phyloP scores from a whole-genome alignment of 2,797 vertebrate genomes.

The Alcedo atthis region DNA sequence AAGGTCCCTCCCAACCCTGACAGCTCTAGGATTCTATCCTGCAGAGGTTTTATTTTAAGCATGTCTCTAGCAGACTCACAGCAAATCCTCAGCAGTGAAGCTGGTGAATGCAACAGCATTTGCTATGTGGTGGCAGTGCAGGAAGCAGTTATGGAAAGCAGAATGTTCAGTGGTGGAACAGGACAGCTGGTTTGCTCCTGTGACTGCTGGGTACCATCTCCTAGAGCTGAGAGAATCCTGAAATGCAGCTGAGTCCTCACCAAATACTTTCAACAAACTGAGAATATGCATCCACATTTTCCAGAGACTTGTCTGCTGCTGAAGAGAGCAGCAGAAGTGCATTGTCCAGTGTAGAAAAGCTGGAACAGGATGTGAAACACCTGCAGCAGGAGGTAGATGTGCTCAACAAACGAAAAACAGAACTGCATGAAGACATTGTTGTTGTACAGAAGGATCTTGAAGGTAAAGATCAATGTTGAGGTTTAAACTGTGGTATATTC shows the following conservation, averaged over 20 bases:
- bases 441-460: slow-evolving; percentile 70
- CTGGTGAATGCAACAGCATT: neutral
- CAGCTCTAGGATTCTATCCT: neutral
- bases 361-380: slow-evolving; percentile 68
- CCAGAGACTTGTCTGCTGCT: slow-evolving; percentile 74
- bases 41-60: neutral
- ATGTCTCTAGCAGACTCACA: neutral
- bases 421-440: slow-evolving; percentile 57
- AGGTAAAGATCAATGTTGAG: slow-evolving; percentile 57
- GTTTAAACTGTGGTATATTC: neutral
- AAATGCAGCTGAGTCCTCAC: neutral
- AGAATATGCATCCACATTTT: neutral
- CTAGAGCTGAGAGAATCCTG: neutral
- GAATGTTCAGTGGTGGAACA: neutral
- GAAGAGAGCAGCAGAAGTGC: slow-evolving; percentile 72
- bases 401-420: slow-evolving; percentile 61
- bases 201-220: neutral
- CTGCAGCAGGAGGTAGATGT: slow-evolving; percentile 77
- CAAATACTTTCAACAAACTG: neutral
- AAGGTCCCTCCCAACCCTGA: no score
- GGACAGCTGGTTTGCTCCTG: neutral
- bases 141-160: neutral
- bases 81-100: neutral
- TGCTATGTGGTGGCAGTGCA: neutral
- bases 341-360: slow-evolving; percentile 58